Conservation (phyloP, 53 echinoderm and acorn worm genomes). For the Antedon mediterranea region DNA sequence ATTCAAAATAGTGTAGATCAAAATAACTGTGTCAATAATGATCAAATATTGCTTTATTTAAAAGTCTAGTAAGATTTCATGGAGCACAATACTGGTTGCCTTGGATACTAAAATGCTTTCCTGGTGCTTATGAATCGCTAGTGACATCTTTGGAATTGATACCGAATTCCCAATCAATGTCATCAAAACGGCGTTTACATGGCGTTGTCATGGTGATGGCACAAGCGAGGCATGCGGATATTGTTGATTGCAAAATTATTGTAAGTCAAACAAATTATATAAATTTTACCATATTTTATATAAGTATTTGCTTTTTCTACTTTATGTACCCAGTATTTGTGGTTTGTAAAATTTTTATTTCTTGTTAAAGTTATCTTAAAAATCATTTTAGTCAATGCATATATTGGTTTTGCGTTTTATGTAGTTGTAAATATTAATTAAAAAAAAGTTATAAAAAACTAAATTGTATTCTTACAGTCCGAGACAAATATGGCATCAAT, state of each 20-base stretch:
- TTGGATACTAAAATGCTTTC: conserved; percentile 41
- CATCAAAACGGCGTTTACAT: conserved; percentile 26
- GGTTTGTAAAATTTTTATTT: no score
- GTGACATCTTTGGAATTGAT: conserved; percentile 2
- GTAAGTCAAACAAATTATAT: conserved; percentile 17
- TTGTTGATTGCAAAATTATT: conserved; percentile 27
- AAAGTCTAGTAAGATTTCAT: conserved; percentile 46
- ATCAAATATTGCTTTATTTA: background rate
- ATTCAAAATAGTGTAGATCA: no score
- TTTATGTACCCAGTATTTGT: no score
- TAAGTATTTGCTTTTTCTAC: no score
- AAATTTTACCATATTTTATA: no score
- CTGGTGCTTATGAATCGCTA: conserved; percentile 29
- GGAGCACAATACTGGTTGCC: conserved; percentile 59
- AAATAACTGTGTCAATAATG: no score
- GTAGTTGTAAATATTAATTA: no score
- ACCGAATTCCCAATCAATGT: background rate
- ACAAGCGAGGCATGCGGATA: conserved; percentile 39
- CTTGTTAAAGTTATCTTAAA: no score
- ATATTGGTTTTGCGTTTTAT: no score
- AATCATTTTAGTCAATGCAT: no score
- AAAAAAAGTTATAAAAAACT: background rate
- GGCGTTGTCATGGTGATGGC: conserved; percentile 49
- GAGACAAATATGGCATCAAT: conserved; percentile 20
- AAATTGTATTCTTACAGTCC: conserved; percentile 3